phyloP scores from a whole-genome alignment of 1,140 invertebrate genomes.

The Centruroides vittatus region DNA sequence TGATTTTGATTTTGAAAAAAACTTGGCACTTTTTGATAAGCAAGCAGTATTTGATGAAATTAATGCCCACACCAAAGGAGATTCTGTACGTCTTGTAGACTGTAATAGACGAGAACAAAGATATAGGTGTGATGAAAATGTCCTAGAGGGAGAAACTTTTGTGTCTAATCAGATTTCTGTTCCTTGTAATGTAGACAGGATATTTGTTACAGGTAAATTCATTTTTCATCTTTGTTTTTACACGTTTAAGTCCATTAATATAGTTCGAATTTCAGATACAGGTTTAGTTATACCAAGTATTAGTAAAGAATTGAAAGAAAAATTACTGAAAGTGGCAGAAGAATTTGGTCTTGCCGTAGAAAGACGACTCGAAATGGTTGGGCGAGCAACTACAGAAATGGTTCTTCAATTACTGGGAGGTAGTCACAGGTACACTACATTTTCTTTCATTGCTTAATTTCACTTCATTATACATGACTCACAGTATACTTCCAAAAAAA shows the following conservation, averaged over 20 bases:
- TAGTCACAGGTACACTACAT: slow-evolving; percentile 34
- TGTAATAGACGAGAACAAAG: slow-evolving; percentile 24
- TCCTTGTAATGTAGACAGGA: slow-evolving; percentile 41
- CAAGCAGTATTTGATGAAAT: slow-evolving; percentile 52
- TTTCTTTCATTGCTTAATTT: neutral
- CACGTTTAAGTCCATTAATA: too few relatives aligned
- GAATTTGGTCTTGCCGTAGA: slow-evolving; percentile 48
- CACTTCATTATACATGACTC: too few relatives aligned
- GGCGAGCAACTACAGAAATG: slow-evolving; percentile 59
- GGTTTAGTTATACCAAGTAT: slow-evolving; percentile 64
- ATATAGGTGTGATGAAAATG: slow-evolving; percentile 70
- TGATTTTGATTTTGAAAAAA: slow-evolving; percentile 89
- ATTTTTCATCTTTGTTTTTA: neutral
- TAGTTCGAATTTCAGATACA: slow-evolving; percentile 36
- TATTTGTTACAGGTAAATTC: slow-evolving; percentile 52
- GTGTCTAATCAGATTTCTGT: slow-evolving; percentile 54
- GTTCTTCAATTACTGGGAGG: slow-evolving; percentile 61
- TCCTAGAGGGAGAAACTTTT: slow-evolving; percentile 48
- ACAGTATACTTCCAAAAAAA: neutral
- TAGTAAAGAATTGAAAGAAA: slow-evolving; percentile 44
- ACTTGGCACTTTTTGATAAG: slow-evolving; percentile 80
- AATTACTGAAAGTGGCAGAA: slow-evolving; percentile 48
- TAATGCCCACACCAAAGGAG: slow-evolving; percentile 47
- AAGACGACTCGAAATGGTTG: slow-evolving; percentile 54
- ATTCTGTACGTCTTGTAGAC: slow-evolving; percentile 40